Evolutionary conservation across 2,888 invertebrate genomes (phyloP).

Genomic region (Micoletzkya japonica): DNA sequence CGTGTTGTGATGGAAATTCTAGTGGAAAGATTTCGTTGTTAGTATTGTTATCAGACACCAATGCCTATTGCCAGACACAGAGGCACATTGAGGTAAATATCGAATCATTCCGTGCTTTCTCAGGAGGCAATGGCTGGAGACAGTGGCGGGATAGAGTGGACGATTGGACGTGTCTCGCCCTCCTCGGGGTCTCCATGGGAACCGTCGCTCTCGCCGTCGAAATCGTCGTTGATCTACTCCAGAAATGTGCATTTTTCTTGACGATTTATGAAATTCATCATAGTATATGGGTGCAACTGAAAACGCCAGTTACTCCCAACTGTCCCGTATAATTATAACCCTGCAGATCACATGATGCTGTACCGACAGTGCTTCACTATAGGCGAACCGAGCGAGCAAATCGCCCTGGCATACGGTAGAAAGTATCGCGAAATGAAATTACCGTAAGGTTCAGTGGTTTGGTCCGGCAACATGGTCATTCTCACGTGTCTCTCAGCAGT

Average conservation of each 20-base stretch:
- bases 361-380: background rate
- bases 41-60: too few species aligned
- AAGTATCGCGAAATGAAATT: background rate
- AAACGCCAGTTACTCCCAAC: background rate
- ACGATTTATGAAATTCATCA: background rate
- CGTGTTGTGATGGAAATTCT: too few species aligned
- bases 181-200: background rate
- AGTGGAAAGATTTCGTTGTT: too few species aligned
- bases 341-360: slow-evolving; percentile 1
- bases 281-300: background rate
- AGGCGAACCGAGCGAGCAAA: background rate
- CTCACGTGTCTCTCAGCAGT: background rate
- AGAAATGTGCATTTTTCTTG: background rate
- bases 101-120: too few species aligned
- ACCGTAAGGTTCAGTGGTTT: background rate
- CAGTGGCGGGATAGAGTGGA: too few species aligned
- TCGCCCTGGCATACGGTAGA: background rate
- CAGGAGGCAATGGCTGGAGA: too few species aligned
- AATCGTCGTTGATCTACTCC: slow-evolving; percentile 1
- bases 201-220: background rate
- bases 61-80: too few species aligned
- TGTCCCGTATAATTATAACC: background rate
- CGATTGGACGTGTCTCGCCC: too few species aligned
- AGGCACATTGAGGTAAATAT: too few species aligned
- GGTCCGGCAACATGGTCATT: slow-evolving; percentile 8